A percentile compares a stretch with the other conserved stretches of the same genome.
Evolutionary conservation across 2,797 vertebrate species (phyloP).

Genomic region (Cetoscarus ocellatus): DNA sequence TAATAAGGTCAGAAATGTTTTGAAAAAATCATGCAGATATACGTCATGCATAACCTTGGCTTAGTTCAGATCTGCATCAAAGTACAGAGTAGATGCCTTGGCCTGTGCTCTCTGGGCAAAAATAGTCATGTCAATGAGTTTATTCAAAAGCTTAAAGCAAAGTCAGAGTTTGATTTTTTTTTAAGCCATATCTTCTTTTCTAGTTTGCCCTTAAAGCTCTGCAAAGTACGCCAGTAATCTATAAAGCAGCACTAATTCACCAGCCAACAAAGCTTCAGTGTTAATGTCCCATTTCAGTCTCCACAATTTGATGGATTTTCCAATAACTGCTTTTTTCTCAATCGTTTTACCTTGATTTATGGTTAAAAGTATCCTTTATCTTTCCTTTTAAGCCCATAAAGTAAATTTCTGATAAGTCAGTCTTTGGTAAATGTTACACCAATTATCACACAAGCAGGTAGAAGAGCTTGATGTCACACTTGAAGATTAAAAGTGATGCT

Average conservation of each 20-base stretch:
- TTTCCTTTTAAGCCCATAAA: background rate
- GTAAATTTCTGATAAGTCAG: too few species aligned
- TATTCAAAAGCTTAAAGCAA: background rate
- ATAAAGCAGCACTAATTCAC: background rate
- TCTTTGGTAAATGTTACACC: background rate
- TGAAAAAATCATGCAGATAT: too few species aligned
- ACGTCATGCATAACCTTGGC: too few species aligned
- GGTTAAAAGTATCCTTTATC: background rate
- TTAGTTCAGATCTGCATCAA: too few species aligned
- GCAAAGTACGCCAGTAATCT: background rate
- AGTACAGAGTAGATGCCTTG: too few species aligned
- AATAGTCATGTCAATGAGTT: background rate
- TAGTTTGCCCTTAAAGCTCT: background rate
- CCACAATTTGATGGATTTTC: background rate
- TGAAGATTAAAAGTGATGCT: conserved; percentile 19
- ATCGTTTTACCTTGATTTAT: background rate
- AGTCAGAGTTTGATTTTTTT: background rate
- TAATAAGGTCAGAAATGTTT: too few species aligned
- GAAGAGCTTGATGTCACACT: background rate
- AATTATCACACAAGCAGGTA: background rate
- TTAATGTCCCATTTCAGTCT: background rate
- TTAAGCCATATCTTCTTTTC: background rate
- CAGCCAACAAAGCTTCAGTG: background rate
- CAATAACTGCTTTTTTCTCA: background rate
- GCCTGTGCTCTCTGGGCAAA: too few species aligned